phyloP scores from a whole-genome alignment of 1,140 invertebrate genomes.

The Heliconius hermathena region DNA sequence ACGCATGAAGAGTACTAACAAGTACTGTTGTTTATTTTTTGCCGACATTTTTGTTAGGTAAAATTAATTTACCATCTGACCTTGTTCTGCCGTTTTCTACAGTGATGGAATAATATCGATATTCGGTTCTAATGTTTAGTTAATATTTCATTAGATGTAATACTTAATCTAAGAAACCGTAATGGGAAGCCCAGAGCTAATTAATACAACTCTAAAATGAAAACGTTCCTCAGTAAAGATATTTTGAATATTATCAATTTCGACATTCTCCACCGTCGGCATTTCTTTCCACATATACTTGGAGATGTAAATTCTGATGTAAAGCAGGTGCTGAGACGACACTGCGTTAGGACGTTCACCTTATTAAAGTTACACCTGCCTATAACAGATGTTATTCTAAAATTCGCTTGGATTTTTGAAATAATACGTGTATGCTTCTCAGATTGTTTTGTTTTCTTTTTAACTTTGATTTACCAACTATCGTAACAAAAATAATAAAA shows the following conservation, averaged over 20 bases:
- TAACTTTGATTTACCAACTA: too few relatives aligned
- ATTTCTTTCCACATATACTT: neutral
- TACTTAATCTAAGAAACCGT: too few relatives aligned
- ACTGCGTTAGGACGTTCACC: neutral
- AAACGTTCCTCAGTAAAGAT: neutral
- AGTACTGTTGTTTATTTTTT: neutral
- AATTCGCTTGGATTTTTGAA: neutral
- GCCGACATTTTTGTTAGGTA: neutral
- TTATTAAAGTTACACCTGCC: neutral
- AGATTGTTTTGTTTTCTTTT: neutral
- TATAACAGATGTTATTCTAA: neutral
- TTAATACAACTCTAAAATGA: too few relatives aligned
- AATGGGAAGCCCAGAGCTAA: too few relatives aligned
- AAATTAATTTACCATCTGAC: neutral
- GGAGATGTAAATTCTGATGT: slow-evolving; percentile 7
- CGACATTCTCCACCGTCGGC: neutral
- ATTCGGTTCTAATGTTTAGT: too few relatives aligned
- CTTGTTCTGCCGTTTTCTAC: neutral
- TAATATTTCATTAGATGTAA: too few relatives aligned
- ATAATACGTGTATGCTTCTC: neutral
- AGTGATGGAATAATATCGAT: neutral
- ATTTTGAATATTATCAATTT: neutral
- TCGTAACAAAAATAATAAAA: too few relatives aligned
- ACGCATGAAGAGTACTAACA: neutral
- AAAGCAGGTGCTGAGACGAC: slow-evolving; percentile 2